These are phyloP conservation scores for Cyanoramphus novaezelandiae DNA, from an alignment of 2,113 vertebrate species.

Conservation along the genomic window DNA sequence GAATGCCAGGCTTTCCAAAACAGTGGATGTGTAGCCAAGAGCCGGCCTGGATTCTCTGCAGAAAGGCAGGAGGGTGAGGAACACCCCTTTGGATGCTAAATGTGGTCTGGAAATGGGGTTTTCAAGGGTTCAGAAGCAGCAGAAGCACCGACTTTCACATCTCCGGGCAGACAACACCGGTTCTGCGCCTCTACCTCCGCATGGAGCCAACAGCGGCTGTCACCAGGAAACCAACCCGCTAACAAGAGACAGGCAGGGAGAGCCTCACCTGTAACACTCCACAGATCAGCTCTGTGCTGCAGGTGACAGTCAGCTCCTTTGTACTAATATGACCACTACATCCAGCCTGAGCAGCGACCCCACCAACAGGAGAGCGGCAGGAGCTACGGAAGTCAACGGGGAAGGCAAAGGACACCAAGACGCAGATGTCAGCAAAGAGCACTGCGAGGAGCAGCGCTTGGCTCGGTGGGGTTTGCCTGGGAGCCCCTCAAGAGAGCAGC, in stretches of 20 bases:
- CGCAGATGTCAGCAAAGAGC: not conserved
- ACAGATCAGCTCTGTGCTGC: not conserved
- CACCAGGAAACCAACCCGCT: not conserved
- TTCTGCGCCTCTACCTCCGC: not conserved
- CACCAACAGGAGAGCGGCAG: fast-evolving
- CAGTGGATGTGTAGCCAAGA: not conserved
- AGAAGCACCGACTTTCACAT: not conserved
- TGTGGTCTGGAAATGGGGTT: not conserved
- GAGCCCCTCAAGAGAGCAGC: conserved; percentile 69
- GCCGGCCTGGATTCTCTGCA: not conserved
- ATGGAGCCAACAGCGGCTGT: fast-evolving
- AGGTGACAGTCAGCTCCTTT: not conserved
- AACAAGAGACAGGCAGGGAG: not conserved
- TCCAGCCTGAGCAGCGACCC: not conserved
- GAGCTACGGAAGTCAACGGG: not conserved
- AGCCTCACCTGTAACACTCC: not conserved
- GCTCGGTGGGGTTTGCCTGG: not conserved
- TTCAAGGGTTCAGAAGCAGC: not conserved
- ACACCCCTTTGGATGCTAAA: not conserved
- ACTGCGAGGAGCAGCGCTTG: not conserved
- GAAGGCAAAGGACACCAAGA: not conserved
- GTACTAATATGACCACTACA: not conserved
- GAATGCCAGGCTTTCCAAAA: not conserved
- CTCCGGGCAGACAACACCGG: not conserved
- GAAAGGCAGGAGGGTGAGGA: not conserved